Evolutionary conservation across 2,113 vertebrate species (phyloP).

Genomic region (Alethe castanea): DNA sequence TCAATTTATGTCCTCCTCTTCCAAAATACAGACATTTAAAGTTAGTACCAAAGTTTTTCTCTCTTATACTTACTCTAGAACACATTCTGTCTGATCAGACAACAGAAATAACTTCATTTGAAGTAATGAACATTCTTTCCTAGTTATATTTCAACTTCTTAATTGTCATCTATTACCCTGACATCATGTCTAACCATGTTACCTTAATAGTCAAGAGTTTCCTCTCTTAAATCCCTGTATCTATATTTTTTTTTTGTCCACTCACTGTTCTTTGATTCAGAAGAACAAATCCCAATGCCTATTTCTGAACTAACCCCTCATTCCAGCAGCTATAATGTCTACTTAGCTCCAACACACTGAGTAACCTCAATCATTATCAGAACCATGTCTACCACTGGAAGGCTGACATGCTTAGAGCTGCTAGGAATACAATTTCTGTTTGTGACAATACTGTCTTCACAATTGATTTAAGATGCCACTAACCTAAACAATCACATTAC

Average conservation of each 20-base stretch:
- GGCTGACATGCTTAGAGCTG: not conserved
- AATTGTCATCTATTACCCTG: not conserved
- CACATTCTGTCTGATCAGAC: not conserved
- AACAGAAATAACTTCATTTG: not conserved
- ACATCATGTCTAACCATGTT: not conserved
- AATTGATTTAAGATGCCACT: not conserved
- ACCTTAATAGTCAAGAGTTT: not conserved
- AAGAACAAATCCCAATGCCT: not conserved
- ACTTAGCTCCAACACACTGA: not conserved
- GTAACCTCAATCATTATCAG: not conserved
- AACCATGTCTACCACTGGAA: not conserved
- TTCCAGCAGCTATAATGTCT: not conserved
- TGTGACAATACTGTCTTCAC: not conserved
- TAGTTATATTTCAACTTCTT: not conserved
- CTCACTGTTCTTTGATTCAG: not conserved
- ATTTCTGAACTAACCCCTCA: fast-evolving
- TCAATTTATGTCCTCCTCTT: not conserved
- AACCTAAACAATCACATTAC: not conserved
- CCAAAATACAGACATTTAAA: not conserved
- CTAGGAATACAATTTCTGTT: not conserved
- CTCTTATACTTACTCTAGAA: not conserved
- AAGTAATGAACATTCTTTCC: not conserved
- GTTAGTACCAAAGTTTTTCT: not conserved
- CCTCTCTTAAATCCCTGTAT: not conserved
- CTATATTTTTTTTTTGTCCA: not conserved